Evolutionary conservation across 2,113 vertebrate species (phyloP).

Genomic region (Gambusia holbrooki): DNA sequence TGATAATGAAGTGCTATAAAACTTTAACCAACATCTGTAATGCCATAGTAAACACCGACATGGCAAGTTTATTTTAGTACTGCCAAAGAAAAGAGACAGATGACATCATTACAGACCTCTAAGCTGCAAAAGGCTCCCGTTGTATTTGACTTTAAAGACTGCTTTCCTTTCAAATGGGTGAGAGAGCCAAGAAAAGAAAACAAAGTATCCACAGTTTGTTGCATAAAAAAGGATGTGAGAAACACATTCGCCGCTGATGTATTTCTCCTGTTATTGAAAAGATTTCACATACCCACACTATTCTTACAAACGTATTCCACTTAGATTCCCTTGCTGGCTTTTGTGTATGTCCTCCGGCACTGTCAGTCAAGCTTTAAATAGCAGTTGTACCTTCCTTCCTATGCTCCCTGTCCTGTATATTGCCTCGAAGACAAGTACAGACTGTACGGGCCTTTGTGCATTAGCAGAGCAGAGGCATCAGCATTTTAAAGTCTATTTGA

Average conservation of each 20-base stretch:
- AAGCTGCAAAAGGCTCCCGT: constrained; percentile 36
- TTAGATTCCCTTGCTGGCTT: constrained; percentile 25
- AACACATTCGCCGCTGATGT: constrained; percentile 22
- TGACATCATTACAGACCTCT: constrained; percentile 51
- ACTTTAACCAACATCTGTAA: constrained; percentile 68
- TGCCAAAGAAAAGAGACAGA: constrained; percentile 54
- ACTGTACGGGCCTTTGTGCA: constrained; percentile 9
- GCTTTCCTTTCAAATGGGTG: constrained; percentile 27
- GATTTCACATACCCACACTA: constrained; percentile 2
- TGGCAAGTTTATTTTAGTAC: constrained; percentile 37
- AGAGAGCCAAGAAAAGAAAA: constrained; percentile 9
- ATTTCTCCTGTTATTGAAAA: constrained; percentile 2
- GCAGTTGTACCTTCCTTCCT: constrained; percentile 24
- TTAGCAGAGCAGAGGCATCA: constrained; percentile 17
- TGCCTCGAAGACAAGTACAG: constrained; percentile 27
- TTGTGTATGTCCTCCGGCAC: constrained; percentile 39
- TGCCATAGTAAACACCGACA: constrained; percentile 41
- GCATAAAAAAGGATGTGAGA: constrained; percentile 32
- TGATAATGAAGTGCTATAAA: constrained; percentile 59
- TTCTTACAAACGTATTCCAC: constrained; percentile 20
- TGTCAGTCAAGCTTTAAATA: constrained; percentile 56
- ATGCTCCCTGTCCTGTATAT: constrained; percentile 23
- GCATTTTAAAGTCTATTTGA: constrained; percentile 20
- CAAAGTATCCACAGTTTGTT: constrained; percentile 18
- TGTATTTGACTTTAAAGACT: constrained; percentile 61